phyloP scores from a whole-genome alignment of 2,888 invertebrate species.

The Artemia sp. region DNA sequence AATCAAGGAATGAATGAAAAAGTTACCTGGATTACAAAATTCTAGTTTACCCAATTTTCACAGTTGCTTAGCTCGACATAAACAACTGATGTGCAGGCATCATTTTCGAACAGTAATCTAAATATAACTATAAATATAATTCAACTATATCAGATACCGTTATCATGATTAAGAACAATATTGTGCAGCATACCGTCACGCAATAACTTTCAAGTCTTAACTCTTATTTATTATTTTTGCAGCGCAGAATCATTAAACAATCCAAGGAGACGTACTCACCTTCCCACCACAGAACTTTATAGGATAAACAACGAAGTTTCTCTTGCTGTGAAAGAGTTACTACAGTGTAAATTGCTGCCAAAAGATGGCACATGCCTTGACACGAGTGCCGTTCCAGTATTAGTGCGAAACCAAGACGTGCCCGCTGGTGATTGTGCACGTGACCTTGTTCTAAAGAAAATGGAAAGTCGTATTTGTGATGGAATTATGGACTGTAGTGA shows the following conservation, averaged over 20 bases:
- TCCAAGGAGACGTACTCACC: constrained; percentile 4
- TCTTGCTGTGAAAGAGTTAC: constrained; percentile 18
- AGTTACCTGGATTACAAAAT: no score
- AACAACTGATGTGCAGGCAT: no score
- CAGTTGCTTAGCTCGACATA: no score
- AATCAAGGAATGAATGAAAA: no score
- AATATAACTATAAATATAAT: no score
- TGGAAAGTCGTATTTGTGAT: constrained; percentile 63
- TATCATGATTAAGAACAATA: no score
- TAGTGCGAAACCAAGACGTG: constrained; percentile 50
- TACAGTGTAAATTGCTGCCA: constrained; percentile 20
- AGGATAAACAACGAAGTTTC: constrained; percentile 16
- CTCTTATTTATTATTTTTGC: not conserved
- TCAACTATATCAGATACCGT: no score
- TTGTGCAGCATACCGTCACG: no score
- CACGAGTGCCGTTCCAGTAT: constrained; percentile 34
- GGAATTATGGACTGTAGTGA: constrained; percentile 71
- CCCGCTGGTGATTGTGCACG: constrained; percentile 53
- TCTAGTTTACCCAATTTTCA: no score
- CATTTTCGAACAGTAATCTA: no score
- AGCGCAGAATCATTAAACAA: not conserved
- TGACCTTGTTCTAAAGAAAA: constrained; percentile 51
- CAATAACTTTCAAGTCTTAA: no score
- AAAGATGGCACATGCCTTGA: constrained; percentile 18
- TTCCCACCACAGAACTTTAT: constrained; percentile 5